Conservation (phyloP, 1,140 invertebrate species). For the Zaprionus lachaisei region DNA sequence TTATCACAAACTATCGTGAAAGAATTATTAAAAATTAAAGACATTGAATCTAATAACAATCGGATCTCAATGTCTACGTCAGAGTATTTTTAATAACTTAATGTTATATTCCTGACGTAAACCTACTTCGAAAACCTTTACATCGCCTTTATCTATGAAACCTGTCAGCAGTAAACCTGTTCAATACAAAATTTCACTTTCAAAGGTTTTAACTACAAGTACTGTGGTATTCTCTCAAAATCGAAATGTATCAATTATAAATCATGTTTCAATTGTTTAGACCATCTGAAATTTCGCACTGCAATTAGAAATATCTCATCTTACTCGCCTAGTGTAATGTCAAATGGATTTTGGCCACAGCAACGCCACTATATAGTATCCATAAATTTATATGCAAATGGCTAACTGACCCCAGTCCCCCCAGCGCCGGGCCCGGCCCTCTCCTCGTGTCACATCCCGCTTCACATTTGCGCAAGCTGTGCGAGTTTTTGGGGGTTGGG, state of each 20-base stretch:
- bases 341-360: slow-evolving; percentile 35
- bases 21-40: too few species aligned
- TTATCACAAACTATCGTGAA: too few species aligned
- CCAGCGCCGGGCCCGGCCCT: too few species aligned
- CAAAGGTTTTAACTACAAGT: background rate
- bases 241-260: background rate
- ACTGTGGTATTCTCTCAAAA: background rate
- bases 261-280: background rate
- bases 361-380: slow-evolving; percentile 25
- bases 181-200: background rate
- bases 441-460: background rate
- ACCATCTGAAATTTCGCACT: slow-evolving; percentile 9
- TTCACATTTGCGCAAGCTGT: slow-evolving; percentile 19
- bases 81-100: background rate
- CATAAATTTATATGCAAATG: slow-evolving; percentile 70
- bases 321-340: slow-evolving; percentile 49
- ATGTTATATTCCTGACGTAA: too few species aligned
- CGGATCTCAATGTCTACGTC: background rate
- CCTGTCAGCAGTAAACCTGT: too few species aligned
- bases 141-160: too few species aligned
- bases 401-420: slow-evolving; percentile 40
- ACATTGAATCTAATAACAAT: too few species aligned
- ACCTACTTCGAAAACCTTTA: too few species aligned
- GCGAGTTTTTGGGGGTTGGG: slow-evolving; percentile 2
- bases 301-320: slow-evolving; percentile 36